Conservation (phyloP, 2,797 vertebrate genomes). For the Sphaeramia orbicularis region DNA sequence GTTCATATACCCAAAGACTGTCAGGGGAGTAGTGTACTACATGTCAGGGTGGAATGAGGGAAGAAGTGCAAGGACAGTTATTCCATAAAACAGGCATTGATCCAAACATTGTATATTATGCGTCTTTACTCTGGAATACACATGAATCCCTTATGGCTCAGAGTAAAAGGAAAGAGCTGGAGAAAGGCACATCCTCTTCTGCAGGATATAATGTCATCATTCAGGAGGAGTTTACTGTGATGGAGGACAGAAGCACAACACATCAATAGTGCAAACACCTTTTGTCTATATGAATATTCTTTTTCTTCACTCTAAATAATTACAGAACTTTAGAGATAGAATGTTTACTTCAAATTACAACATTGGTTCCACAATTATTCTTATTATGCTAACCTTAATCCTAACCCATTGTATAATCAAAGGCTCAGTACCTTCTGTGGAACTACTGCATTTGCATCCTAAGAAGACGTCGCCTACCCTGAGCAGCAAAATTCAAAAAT, state of each 20-base stretch:
- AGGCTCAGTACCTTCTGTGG: slow-evolving; percentile 62
- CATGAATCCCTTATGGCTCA: background rate
- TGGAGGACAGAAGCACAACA: slow-evolving; percentile 31
- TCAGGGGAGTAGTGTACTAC: background rate
- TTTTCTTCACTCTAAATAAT: too few species aligned
- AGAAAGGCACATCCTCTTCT: slow-evolving; percentile 73
- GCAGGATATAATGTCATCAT: slow-evolving; percentile 37
- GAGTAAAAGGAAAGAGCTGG: slow-evolving; percentile 7
- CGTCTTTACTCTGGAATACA: slow-evolving; percentile 14
- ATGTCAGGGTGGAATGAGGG: slow-evolving; percentile 5
- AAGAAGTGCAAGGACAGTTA: background rate
- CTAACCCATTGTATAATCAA: slow-evolving; percentile 10
- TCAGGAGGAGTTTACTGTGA: slow-evolving; percentile 53
- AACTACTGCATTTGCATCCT: slow-evolving; percentile 82
- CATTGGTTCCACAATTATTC: background rate
- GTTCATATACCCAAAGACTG: background rate
- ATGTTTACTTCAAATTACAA: background rate
- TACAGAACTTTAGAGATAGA: background rate
- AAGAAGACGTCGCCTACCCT: slow-evolving; percentile 76
- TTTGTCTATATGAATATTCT: background rate
- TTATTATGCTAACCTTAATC: background rate
- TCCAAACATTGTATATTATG: slow-evolving; percentile 10
- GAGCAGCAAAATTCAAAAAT: slow-evolving; percentile 58
- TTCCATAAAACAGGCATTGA: slow-evolving; percentile 30
- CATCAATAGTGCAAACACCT: background rate